Conservation (phyloP, 2,888 invertebrate species). For the Orchesella flavescens region DNA sequence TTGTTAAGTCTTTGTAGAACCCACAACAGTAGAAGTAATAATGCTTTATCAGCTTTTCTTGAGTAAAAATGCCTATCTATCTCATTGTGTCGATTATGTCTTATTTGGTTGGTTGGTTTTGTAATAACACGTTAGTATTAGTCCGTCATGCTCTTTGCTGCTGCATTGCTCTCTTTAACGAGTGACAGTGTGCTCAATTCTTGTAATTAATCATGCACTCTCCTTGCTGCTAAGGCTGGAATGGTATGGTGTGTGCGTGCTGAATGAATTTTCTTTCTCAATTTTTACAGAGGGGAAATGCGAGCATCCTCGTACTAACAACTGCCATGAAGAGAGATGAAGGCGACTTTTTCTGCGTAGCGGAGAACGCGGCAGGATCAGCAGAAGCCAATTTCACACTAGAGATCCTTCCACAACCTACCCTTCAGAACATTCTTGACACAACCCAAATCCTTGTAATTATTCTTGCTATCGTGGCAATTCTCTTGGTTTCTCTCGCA, state of each 20-base stretch:
- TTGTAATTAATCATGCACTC: constrained; percentile 51
- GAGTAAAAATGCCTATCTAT: neutral
- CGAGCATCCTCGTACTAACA: constrained; percentile 83
- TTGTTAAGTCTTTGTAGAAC: too few species aligned
- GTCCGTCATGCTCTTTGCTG: neutral
- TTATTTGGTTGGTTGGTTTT: neutral
- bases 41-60: neutral
- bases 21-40: too few species aligned
- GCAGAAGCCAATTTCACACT: constrained; percentile 92
- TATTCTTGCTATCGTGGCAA: constrained; percentile 71
- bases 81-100: neutral
- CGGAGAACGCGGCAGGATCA: constrained; percentile 90
- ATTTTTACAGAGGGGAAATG: constrained; percentile 41
- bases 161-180: constrained; percentile 1
- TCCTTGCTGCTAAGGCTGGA: neutral
- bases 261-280: neutral
- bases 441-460: constrained; percentile 87
- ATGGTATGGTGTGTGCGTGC: neutral
- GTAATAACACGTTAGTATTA: neutral
- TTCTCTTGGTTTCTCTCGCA: constrained; percentile 71
- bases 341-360: constrained; percentile 90
- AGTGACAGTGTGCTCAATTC: constrained; percentile 33
- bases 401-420: constrained; percentile 84
- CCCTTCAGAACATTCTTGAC: constrained; percentile 78
- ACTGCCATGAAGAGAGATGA: constrained; percentile 82